Conservation (phyloP, 2,888 invertebrate species). For the Drosophila kanekoi region DNA sequence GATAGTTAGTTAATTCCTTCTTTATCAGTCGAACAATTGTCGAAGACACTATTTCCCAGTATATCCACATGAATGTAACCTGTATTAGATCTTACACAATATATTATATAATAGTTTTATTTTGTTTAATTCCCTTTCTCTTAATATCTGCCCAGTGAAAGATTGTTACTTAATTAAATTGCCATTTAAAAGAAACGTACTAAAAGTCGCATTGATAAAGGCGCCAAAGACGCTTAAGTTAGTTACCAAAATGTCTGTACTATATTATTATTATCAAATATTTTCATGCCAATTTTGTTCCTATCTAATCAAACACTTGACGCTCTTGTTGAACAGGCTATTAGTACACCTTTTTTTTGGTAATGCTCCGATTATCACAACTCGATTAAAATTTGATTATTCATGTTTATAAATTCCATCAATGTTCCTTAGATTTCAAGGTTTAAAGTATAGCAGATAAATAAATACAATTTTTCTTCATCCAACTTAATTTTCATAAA, state of each 20-base stretch:
- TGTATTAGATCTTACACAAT: background rate
- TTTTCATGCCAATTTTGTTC: background rate
- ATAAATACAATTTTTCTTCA: too few relatives aligned
- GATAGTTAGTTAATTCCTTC: slow-evolving; percentile 9
- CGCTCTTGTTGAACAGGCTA: background rate
- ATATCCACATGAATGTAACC: slow-evolving; percentile 1
- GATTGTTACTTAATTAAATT: background rate
- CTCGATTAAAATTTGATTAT: slow-evolving; percentile 2
- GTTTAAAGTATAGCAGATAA: too few relatives aligned
- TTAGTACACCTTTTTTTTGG: background rate
- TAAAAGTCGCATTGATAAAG: too few relatives aligned
- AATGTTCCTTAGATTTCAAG: too few relatives aligned
- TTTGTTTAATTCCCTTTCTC: background rate
- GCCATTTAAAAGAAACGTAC: too few relatives aligned
- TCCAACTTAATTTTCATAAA: too few relatives aligned
- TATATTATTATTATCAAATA: background rate
- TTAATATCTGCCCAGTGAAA: background rate
- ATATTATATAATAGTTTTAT: background rate
- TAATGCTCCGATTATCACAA: background rate
- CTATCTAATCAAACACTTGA: slow-evolving; percentile 15
- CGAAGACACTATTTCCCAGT: too few relatives aligned
- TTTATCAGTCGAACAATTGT: slow-evolving; percentile 18
- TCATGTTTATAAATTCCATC: too few relatives aligned
- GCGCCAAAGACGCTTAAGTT: too few relatives aligned
- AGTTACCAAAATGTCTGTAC: too few relatives aligned